phyloP scores from a whole-genome alignment of 1,140 invertebrate species.

The Scylla paramamosain region DNA sequence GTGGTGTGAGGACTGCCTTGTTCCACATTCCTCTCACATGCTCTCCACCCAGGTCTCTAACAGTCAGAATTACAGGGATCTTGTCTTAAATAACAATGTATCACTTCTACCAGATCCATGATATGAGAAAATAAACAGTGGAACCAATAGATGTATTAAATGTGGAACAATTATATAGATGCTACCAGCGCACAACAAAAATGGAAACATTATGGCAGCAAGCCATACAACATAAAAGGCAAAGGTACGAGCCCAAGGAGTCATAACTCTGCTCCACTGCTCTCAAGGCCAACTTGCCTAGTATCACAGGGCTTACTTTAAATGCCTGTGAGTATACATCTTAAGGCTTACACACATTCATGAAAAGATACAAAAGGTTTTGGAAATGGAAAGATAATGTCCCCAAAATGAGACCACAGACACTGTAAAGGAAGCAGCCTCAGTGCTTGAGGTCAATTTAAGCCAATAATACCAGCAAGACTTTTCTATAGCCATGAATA shows the following conservation, averaged over 20 bases:
- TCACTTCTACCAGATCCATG: slow-evolving; percentile 21
- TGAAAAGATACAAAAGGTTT: not conserved
- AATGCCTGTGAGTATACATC: not conserved
- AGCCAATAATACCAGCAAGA: not conserved
- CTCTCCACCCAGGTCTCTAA: not conserved
- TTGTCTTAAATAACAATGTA: not conserved
- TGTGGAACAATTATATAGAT: slow-evolving; percentile 2
- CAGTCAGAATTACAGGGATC: not conserved
- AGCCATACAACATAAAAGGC: not conserved
- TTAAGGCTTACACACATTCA: not conserved
- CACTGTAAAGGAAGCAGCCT: not conserved
- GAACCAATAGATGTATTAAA: not conserved
- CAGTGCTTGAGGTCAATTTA: not conserved
- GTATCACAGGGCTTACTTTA: not conserved
- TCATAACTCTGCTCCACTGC: not conserved
- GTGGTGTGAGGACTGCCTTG: not conserved
- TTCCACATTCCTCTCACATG: not conserved
- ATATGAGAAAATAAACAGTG: not conserved
- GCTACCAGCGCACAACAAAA: not conserved
- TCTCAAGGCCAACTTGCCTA: not conserved
- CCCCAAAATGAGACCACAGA: not conserved
- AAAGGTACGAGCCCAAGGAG: not conserved
- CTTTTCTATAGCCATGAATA: not conserved
- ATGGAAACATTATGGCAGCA: not conserved
- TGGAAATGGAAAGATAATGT: not conserved